phyloP scores from a whole-genome alignment of 2,113 vertebrate genomes.

The Thamnaconus septentrionalis region DNA sequence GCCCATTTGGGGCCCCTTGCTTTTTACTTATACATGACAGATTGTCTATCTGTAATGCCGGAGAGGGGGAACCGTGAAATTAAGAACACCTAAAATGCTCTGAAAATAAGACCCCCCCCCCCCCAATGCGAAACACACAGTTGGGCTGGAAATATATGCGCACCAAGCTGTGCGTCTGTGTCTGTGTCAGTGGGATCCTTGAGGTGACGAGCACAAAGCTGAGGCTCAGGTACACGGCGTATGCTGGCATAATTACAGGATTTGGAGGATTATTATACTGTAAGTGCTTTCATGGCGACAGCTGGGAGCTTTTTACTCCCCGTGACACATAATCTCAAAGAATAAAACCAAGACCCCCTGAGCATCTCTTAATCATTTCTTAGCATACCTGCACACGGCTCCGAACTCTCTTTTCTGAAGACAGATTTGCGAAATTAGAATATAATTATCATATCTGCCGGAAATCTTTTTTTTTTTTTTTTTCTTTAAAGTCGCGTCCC shows the following conservation, averaged over 20 bases:
- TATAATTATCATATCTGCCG: slow-evolving; percentile 68
- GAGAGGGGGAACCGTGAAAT: slow-evolving; percentile 63
- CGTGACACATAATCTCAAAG: slow-evolving; percentile 77
- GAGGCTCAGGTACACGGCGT: slow-evolving; percentile 77
- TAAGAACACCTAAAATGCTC: slow-evolving; percentile 67
- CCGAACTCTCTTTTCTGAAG: slow-evolving; percentile 63
- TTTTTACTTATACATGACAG: slow-evolving; percentile 54
- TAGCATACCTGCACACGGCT: slow-evolving; percentile 76
- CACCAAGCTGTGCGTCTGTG: slow-evolving; percentile 62
- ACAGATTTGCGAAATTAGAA: slow-evolving; percentile 70
- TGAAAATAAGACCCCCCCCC: slow-evolving; percentile 67
- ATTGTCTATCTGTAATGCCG: slow-evolving; percentile 68
- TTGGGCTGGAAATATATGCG: slow-evolving; percentile 63
- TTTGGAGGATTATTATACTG: slow-evolving; percentile 80
- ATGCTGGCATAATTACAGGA: slow-evolving; percentile 82
- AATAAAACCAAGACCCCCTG: slow-evolving; percentile 77
- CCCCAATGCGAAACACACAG: slow-evolving; percentile 62
- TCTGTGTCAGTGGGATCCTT: slow-evolving; percentile 72
- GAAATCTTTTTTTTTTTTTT: slow-evolving; percentile 51
- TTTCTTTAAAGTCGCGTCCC: background rate
- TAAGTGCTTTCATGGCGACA: slow-evolving; percentile 80
- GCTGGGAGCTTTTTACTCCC: slow-evolving; percentile 76
- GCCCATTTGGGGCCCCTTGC: slow-evolving; percentile 34
- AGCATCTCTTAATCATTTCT: slow-evolving; percentile 77
- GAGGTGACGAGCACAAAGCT: slow-evolving; percentile 76